phyloP scores from a whole-genome alignment of 23 tunicate species.

The Botrylloides violaceus region DNA sequence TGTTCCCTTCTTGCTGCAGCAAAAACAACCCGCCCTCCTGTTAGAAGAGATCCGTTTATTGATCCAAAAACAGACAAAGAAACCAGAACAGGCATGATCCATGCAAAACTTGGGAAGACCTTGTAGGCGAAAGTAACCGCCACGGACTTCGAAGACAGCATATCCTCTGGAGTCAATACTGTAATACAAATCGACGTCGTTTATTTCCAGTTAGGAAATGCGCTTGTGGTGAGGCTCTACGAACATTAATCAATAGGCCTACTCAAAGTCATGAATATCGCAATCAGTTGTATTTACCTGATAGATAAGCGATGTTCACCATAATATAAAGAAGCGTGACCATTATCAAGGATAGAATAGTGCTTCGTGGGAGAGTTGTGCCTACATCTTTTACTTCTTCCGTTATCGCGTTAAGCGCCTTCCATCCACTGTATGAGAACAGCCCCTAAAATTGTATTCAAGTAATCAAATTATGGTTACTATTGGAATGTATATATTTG shows the following conservation, averaged over 20 bases:
- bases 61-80: constrained; percentile 48
- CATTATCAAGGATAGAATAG: constrained; percentile 1
- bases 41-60: constrained; percentile 36
- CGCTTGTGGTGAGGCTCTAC: no score
- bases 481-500: no score
- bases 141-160: constrained; percentile 47
- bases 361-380: constrained; percentile 36
- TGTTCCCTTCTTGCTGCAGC: constrained; percentile 63
- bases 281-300: constrained; percentile 59
- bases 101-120: constrained; percentile 34
- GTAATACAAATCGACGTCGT: not conserved
- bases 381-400: constrained; percentile 47
- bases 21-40: constrained; percentile 39
- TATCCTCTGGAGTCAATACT: constrained; percentile 47
- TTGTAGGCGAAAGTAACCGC: constrained; percentile 53
- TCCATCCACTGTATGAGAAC: constrained; percentile 51
- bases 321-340: constrained; percentile 32
- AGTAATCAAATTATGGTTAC: no score
- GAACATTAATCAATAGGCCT: no score
- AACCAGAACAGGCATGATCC: constrained; percentile 54
- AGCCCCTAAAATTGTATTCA: no score
- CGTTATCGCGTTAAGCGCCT: constrained; percentile 1
- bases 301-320: constrained; percentile 60
- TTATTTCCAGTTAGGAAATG: no score
- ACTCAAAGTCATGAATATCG: not conserved